Conservation (phyloP, 2,113 vertebrate species). For the Pungitius pungitius region DNA sequence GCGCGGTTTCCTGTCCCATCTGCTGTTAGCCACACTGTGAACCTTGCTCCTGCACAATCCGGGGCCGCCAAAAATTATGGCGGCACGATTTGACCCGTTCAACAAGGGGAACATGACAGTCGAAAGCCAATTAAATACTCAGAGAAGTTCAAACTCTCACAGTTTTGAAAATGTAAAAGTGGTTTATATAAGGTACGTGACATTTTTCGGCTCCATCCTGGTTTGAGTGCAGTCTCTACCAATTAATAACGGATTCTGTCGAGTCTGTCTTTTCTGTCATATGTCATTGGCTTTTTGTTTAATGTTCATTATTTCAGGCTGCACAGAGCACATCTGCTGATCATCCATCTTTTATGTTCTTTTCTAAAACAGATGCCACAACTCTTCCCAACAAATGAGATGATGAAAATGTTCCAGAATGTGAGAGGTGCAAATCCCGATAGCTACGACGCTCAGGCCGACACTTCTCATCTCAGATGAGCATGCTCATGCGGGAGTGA, state of each 20-base stretch:
- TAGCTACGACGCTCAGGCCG: slow-evolving; percentile 16
- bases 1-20: neutral
- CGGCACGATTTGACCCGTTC: neutral
- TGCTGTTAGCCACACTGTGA: neutral
- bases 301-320: slow-evolving; percentile 27
- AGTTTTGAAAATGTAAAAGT: too few species aligned
- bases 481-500: slow-evolving; percentile 39
- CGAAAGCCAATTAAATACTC: neutral
- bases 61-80: neutral
- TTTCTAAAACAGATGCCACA: neutral
- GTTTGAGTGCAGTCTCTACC: slow-evolving; percentile 1
- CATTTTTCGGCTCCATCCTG: neutral
- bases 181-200: neutral
- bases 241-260: slow-evolving; percentile 27
- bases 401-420: neutral
- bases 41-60: neutral
- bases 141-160: neutral
- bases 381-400: neutral
- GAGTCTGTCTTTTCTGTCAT: slow-evolving; percentile 13
- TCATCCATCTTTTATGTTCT: slow-evolving; percentile 27
- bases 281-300: slow-evolving; percentile 31
- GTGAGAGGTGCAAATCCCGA: neutral
- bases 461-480: slow-evolving; percentile 23
- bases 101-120: neutral
- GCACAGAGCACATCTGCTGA: slow-evolving; percentile 21